Base-by-base conservation (phyloP, 2,888 invertebrate genomes). In the Nesidiocoris tenuis region DNA sequence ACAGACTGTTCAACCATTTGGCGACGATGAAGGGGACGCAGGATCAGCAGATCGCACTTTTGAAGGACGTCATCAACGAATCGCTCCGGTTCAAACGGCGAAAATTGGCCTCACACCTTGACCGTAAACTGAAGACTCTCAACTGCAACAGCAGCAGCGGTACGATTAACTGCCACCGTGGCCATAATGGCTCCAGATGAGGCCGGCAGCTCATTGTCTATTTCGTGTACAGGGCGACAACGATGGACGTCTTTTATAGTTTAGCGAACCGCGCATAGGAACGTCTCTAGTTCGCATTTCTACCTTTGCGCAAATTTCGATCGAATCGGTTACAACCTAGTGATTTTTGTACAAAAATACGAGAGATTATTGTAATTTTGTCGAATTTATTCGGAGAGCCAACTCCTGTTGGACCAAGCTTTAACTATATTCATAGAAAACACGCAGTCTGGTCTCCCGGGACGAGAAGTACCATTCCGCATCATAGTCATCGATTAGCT, bases 61-160 rank as follows among this genome's bases (percentile, higher is more conserved):
- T 92, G 78, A 88, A 89, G 80, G 89, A 91, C 81, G 88, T 91
- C 79, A 90, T 92, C 80, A 88, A 88, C 80, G 93, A 93, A 85
- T 90, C 91, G 63, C 85, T 91, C 80, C 86, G 93, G 81, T 93
- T 93, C 84, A 93, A 93, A 83, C 86, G 92, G 80, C 89, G 90
- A 82, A 87, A 87, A 80, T 85, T 93, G 79, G 91, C 90, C 17
- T 78, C 76, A 63, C 78, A 75, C 63, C 67, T 77, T n/a, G 78
- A 78, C 65, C 78, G 76, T 19, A 76, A 77, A 70, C 65, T 78
- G 5, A 78, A 78, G 63, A 71, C 74, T 21, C 76, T 78, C 3
- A 67, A 67, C 61, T 68, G 54, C 59, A 25, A 61, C 12, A 17
- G 55, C 12, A 39, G 12, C 39, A 39, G 39, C 12, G 39, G 39